A percentile compares a stretch with the other conserved stretches of the same genome.
Conservation (phyloP, 2,797 vertebrate species). For the Lateolabrax maculatus region DNA sequence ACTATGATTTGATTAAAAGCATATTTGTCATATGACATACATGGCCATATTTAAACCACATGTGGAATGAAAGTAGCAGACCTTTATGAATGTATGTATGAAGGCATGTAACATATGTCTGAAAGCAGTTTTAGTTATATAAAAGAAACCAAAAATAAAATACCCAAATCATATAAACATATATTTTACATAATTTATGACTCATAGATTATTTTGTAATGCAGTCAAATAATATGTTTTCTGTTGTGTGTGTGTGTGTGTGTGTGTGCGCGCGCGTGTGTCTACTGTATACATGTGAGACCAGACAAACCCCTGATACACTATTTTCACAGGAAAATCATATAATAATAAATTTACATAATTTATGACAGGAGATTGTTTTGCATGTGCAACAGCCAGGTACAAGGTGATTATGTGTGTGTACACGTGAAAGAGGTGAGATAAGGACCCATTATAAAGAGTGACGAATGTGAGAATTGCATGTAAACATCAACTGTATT, state of each 20-base stretch:
- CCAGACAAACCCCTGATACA: background rate
- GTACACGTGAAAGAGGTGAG: background rate
- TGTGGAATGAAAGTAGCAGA: background rate
- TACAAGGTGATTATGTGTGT: conserved; percentile 8
- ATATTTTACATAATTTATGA: conserved; percentile 40
- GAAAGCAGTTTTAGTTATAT: background rate
- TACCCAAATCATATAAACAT: conserved; percentile 21
- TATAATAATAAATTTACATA: background rate
- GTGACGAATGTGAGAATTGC: background rate
- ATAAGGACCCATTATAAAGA: conserved; percentile 27
- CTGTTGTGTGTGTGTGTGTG: background rate
- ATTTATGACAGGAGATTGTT: background rate
- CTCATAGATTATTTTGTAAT: conserved; percentile 17
- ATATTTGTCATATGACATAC: background rate
- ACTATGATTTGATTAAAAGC: background rate
- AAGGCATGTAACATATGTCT: background rate
- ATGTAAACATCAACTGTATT: background rate
- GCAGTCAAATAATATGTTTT: background rate
- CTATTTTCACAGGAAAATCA: conserved; percentile 21
- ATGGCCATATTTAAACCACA: background rate
- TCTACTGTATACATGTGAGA: background rate
- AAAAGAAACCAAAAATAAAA: background rate
- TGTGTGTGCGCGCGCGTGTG: background rate
- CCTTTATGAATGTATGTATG: background rate
- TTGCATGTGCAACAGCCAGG: background rate